These are phyloP conservation scores for Phthorimaea operculella DNA, from an alignment of 1,140 invertebrate genomes.

Conservation along the genomic window DNA sequence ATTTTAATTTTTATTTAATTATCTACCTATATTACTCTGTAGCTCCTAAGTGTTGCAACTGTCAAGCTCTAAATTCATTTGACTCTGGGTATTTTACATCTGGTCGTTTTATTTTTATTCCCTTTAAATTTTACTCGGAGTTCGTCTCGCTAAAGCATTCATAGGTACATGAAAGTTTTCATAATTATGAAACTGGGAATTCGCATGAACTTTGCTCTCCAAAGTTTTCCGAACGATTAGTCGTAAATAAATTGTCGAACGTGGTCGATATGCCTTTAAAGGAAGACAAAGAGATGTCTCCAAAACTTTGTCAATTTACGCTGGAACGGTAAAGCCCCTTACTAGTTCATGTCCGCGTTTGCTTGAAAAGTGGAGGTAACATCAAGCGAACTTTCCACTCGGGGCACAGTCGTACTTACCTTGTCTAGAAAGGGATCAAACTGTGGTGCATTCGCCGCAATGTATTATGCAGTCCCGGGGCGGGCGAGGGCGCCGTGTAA, in stretches of 20 bases:
- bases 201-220: conserved; percentile 34
- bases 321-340: conserved; percentile 55
- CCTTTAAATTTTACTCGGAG: too few species aligned
- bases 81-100: too few species aligned
- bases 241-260: conserved; percentile 57
- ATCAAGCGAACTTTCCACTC: conserved; percentile 57
- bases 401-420: conserved; percentile 54
- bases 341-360: conserved; percentile 51
- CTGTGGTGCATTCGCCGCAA: conserved; percentile 61
- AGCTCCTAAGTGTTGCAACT: too few species aligned
- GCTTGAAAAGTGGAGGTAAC: conserved; percentile 58
- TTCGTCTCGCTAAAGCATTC: background rate
- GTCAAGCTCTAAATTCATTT: too few species aligned
- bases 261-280: conserved; percentile 48
- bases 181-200: background rate
- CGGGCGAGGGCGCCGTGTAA: conserved; percentile 44
- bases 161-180: background rate
- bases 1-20: too few species aligned
- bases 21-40: too few species aligned
- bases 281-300: conserved; percentile 59
- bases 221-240: conserved; percentile 50
- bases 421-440: conserved; percentile 65
- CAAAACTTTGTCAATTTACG: conserved; percentile 62
- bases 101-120: too few species aligned
- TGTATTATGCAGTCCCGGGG: conserved; percentile 62